These are phyloP conservation scores for Megaceryle alcyon DNA, from an alignment of 2,797 vertebrate species.

Conservation along the genomic window DNA sequence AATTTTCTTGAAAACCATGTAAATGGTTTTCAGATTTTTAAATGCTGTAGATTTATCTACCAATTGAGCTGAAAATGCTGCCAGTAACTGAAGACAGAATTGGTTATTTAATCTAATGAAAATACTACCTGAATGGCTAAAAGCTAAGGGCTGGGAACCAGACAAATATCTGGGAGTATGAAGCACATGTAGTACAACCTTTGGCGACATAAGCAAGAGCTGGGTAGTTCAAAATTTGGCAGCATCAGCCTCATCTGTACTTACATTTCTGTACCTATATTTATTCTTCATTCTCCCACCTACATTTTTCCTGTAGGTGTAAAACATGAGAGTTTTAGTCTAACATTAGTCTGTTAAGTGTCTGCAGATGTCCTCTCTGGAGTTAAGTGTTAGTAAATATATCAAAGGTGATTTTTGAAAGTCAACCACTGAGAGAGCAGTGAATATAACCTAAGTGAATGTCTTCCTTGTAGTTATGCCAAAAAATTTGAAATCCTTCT, in stretches of 20 bases:
- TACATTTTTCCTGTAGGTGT: neutral
- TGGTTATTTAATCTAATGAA: neutral
- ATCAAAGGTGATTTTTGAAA: neutral
- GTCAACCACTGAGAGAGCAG: neutral
- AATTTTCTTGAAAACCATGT: neutral
- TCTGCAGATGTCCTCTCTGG: neutral
- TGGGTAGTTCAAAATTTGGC: neutral
- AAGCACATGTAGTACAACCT: neutral
- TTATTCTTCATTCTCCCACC: neutral
- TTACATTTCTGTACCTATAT: neutral
- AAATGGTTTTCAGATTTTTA: slow-evolving; percentile 14
- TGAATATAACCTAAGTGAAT: neutral
- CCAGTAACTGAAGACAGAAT: neutral
- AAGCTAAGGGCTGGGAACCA: neutral
- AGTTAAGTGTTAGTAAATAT: neutral
- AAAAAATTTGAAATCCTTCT: neutral
- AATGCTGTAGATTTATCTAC: neutral
- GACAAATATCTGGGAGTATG: neutral
- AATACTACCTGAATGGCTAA: neutral
- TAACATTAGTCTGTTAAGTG: neutral
- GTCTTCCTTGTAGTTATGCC: neutral
- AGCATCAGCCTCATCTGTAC: neutral
- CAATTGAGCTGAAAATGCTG: neutral
- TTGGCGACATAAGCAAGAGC: neutral
- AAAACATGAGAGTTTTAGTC: neutral